Percentiles rank a stretch among this genome's conserved stretches.
These are phyloP conservation scores for Pimephales promelas DNA, from an alignment of 2,113 vertebrate species.

Conservation along the genomic window DNA sequence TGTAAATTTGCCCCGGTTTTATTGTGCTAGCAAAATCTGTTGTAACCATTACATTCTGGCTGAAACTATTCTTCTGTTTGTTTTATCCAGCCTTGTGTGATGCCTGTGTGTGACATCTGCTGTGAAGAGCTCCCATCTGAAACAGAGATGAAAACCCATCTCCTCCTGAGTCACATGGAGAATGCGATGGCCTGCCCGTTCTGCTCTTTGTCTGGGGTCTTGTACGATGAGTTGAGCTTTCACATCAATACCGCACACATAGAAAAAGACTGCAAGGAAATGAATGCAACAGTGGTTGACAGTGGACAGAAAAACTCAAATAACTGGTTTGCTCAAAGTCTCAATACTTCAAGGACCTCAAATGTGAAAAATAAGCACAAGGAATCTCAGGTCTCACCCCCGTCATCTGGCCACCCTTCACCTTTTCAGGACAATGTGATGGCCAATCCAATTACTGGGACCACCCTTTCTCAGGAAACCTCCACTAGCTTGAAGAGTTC, in stretches of 20 bases:
- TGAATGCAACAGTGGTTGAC: background rate
- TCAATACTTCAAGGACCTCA: no score
- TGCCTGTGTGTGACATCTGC: conserved; percentile 82
- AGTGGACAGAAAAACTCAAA: background rate
- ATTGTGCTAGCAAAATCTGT: background rate
- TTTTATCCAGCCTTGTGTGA: conserved; percentile 50
- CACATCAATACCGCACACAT: conserved; percentile 75
- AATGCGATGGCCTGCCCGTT: conserved; percentile 73
- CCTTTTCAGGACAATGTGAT: background rate
- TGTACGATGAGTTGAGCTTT: conserved; percentile 75
- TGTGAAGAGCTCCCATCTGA: conserved; percentile 75
- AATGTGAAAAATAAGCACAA: background rate
- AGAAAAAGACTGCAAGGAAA: conserved; percentile 26
- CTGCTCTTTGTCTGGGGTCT: conserved; percentile 74
- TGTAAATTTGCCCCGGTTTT: background rate
- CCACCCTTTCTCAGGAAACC: conserved; percentile 5
- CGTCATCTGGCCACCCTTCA: no score
- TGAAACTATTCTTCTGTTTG: background rate
- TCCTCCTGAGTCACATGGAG: conserved; percentile 72
- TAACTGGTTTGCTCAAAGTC: background rate
- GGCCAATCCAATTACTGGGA: background rate
- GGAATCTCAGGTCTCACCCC: background rate
- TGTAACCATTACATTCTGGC: background rate
- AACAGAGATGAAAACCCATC: conserved; percentile 75
- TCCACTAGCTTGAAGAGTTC: background rate